Percentiles rank a stretch among this genome's conserved stretches.
These are phyloP conservation scores for Megalonaias nervosa DNA, from an alignment of 1,140 invertebrate genomes.

Conservation along the genomic window DNA sequence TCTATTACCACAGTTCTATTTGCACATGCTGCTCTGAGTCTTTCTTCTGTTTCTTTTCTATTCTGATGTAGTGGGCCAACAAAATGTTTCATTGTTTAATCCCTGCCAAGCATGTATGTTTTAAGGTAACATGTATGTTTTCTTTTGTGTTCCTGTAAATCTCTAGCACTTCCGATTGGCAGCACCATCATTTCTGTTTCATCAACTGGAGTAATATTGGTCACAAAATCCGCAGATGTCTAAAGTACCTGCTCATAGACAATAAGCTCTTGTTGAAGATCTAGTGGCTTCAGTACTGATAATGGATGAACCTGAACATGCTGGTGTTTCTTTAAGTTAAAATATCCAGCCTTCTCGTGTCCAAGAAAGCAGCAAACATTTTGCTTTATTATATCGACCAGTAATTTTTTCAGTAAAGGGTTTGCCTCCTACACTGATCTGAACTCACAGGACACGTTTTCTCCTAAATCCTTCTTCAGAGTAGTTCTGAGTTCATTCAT, in stretches of 20 bases:
- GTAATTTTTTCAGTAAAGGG: conserved; percentile 35
- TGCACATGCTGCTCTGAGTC: conserved; percentile 16
- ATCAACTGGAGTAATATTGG: conserved; percentile 53
- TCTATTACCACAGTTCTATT: conserved; percentile 43
- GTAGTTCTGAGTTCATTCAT: conserved; percentile 48
- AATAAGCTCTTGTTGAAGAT: conserved; percentile 50
- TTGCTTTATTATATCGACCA: conserved; percentile 40
- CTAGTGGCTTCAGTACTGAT: conserved; percentile 43
- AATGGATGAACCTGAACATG: conserved; percentile 61
- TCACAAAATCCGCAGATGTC: conserved; percentile 59
- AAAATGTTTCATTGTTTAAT: conserved; percentile 38
- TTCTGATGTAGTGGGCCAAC: conserved; percentile 50
- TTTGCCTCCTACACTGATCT: conserved; percentile 21
- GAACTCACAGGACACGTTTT: conserved; percentile 41
- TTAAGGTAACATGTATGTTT: too few relatives aligned
- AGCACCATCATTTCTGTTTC: conserved; percentile 41
- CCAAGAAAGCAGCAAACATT: conserved; percentile 57
- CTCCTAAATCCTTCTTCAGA: conserved; percentile 49
- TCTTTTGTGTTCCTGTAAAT: too few relatives aligned
- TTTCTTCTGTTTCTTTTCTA: conserved; percentile 39
- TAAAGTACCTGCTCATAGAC: conserved; percentile 51
- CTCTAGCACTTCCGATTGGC: conserved; percentile 19
- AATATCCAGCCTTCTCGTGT: conserved; percentile 55
- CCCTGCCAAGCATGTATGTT: not conserved
- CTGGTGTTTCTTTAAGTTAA: conserved; percentile 37